These are phyloP conservation scores for Aphelocoma coerulescens DNA, from an alignment of 2,113 vertebrate genomes.

Conservation along the genomic window DNA sequence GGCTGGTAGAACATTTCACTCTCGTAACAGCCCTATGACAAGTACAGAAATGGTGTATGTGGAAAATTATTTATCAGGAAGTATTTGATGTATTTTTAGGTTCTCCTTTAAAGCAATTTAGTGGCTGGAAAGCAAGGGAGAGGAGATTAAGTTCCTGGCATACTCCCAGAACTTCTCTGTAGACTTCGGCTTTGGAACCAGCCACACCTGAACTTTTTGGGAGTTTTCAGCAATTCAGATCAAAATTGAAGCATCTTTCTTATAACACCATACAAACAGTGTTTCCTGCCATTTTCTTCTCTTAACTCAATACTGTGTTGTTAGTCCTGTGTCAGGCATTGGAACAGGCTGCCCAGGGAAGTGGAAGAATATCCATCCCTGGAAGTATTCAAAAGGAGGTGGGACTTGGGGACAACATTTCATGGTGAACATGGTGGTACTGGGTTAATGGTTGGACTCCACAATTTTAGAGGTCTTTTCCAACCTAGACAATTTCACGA, in stretches of 20 bases:
- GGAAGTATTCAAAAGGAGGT: neutral
- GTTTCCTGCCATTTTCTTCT: neutral
- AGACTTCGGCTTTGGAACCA: neutral
- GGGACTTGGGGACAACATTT: neutral
- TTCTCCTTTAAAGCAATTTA: constrained; percentile 4
- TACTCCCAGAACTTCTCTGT: neutral
- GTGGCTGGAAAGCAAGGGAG: neutral
- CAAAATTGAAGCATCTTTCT: neutral
- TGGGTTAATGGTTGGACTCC: neutral
- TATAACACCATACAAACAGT: neutral
- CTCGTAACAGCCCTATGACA: neutral
- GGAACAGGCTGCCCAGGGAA: neutral
- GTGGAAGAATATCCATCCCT: neutral
- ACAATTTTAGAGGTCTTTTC: neutral
- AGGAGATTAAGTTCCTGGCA: neutral
- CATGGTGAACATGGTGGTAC: neutral
- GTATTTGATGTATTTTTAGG: constrained; percentile 23
- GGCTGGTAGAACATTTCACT: neutral
- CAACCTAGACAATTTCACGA: neutral
- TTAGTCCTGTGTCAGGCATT: neutral
- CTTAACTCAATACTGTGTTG: neutral
- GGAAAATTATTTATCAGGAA: constrained; percentile 46
- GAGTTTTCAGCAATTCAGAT: neutral
- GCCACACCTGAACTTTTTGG: neutral
- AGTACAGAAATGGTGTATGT: neutral